phyloP scores from a whole-genome alignment of 2,888 invertebrate species.

The Pediacus dermestoides region DNA sequence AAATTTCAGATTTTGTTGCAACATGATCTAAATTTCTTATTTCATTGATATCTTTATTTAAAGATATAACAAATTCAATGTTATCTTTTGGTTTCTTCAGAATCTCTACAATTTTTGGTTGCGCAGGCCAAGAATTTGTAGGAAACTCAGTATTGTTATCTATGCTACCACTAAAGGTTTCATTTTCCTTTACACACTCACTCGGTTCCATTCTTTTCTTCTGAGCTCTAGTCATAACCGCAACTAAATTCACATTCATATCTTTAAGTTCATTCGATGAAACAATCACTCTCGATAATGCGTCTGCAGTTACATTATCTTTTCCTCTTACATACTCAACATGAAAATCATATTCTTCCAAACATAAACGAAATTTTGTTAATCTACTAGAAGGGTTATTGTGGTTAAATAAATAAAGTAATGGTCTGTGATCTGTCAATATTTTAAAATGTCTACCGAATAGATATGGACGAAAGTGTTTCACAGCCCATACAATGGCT shows the following conservation, averaged over 20 bases:
- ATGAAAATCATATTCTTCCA: conserved; percentile 25
- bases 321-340: conserved; percentile 26
- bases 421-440: conserved; percentile 23
- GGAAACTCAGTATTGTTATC: not conserved
- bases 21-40: too few species aligned
- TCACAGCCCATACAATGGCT: conserved; percentile 24
- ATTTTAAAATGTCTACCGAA: conserved; percentile 2
- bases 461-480: conserved; percentile 18
- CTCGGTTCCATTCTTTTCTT: conserved; percentile 4
- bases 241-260: conserved; percentile 6
- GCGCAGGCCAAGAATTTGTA: conserved; percentile 13
- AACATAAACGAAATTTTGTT: conserved; percentile 20
- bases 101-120: conserved; percentile 17
- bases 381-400: conserved; percentile 5
- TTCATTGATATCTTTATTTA: too few species aligned
- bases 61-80: conserved; percentile 12
- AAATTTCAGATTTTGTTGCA: too few species aligned
- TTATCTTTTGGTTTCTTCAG: conserved; percentile 12
- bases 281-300: conserved; percentile 12
- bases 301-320: conserved; percentile 20
- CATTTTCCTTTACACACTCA: conserved; percentile 2
- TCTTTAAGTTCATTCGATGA: conserved; percentile 15
- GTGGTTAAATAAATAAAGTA: conserved; percentile 7
- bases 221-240: conserved; percentile 14
- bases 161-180: too few species aligned